Conservation (phyloP, 2,113 vertebrate genomes). For the Glaucomys volans region DNA sequence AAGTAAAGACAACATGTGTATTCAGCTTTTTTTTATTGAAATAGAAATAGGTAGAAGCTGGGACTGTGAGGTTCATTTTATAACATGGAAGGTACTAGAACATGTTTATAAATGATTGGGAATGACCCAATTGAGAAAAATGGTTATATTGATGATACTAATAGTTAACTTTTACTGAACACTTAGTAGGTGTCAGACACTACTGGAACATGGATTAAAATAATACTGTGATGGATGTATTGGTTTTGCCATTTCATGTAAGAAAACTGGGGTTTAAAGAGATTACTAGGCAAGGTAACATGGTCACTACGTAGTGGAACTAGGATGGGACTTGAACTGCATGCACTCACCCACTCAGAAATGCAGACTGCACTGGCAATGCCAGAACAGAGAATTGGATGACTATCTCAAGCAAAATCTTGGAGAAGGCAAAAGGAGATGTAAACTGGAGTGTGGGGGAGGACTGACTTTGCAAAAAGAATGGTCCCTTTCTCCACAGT, state of each 20-base stretch:
- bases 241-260: background rate
- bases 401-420: background rate
- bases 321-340: background rate
- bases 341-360: background rate
- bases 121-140: constrained; percentile 20
- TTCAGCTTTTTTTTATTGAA: background rate
- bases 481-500: background rate
- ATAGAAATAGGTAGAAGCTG: background rate
- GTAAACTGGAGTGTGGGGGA: background rate
- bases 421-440: background rate
- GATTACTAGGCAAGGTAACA: background rate
- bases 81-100: background rate
- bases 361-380: background rate
- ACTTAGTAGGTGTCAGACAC: background rate
- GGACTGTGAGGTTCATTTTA: background rate
- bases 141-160: background rate
- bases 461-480: background rate
- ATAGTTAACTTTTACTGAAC: background rate
- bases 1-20: background rate
- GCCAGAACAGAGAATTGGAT: background rate
- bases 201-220: background rate
- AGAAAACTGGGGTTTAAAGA: background rate
- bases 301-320: background rate
- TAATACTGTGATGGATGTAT: background rate
- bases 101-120: background rate